Evolutionary conservation across 30 jellyfish, hydroid and myxozoan species (phyloP).

Genomic region (Aurelia sp.): DNA sequence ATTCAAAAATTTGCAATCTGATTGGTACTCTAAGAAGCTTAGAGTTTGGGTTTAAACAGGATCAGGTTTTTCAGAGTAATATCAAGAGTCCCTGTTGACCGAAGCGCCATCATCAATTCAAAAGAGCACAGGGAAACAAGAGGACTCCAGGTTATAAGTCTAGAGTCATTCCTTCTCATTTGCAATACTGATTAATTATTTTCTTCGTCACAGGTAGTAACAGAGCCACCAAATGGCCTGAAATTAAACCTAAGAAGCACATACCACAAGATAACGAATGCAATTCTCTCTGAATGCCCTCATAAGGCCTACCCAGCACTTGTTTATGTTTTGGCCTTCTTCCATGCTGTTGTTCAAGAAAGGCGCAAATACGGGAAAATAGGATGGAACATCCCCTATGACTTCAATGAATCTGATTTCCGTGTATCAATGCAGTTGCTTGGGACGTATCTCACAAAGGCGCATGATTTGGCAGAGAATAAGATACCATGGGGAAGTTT

Average conservation of each 20-base stretch:
- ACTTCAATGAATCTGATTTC: conserved; percentile 94
- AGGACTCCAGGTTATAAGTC: too few relatives aligned
- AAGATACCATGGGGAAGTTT: conserved; percentile 95
- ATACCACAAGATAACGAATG: conserved; percentile 75
- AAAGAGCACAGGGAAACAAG: too few relatives aligned
- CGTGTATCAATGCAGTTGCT: conserved; percentile 95
- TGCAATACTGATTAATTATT: too few relatives aligned
- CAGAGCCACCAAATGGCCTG: conserved; percentile 97
- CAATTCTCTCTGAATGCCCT: conserved; percentile 81
- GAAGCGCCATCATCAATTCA: too few relatives aligned
- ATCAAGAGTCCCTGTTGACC: too few relatives aligned
- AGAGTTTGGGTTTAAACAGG: too few relatives aligned
- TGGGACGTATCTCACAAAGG: conserved; percentile 84
- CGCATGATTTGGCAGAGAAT: conserved; percentile 72
- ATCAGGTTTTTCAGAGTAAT: too few relatives aligned
- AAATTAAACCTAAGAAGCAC: conserved; percentile 91
- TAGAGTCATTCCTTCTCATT: too few relatives aligned
- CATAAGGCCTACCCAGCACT: conserved; percentile 92
- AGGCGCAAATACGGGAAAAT: conserved; percentile 93
- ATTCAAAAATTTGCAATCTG: too few relatives aligned
- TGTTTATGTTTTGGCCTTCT: conserved; percentile 88
- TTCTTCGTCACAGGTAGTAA: conserved; percentile 70
- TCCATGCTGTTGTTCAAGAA: conserved; percentile 97
- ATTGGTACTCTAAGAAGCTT: too few relatives aligned
- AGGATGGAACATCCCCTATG: conserved; percentile 95